A percentile compares a stretch with the other conserved stretches of the same genome.
Evolutionary conservation across 2,797 vertebrate genomes (phyloP).

Genomic region (Enteromius mattozi): DNA sequence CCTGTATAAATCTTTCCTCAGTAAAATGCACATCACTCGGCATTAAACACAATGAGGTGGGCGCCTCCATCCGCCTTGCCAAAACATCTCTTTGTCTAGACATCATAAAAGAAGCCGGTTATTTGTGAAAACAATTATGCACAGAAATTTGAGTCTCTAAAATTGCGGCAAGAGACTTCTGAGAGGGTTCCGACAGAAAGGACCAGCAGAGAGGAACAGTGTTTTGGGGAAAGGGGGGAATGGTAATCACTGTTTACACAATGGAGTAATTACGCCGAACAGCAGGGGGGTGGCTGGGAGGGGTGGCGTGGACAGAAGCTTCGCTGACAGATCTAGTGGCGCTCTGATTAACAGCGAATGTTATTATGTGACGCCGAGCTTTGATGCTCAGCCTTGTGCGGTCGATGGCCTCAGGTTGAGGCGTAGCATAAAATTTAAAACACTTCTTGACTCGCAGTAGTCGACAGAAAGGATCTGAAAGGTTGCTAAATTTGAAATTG

Average conservation of each 20-base stretch:
- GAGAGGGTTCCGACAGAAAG: slow-evolving; percentile 22
- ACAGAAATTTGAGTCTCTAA: slow-evolving; percentile 33
- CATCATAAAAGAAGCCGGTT: slow-evolving; percentile 23
- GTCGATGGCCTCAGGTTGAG: slow-evolving; percentile 35
- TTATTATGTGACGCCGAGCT: slow-evolving; percentile 7
- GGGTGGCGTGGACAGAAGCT: slow-evolving; percentile 15
- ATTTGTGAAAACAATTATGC: slow-evolving; percentile 39
- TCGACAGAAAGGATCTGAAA: neutral
- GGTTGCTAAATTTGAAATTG: neutral
- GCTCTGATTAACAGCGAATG: slow-evolving; percentile 34
- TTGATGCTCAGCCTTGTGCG: slow-evolving; percentile 23
- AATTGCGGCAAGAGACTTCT: slow-evolving; percentile 18
- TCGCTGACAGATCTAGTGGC: slow-evolving; percentile 25
- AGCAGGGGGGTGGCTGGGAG: neutral
- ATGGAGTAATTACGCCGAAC: slow-evolving; percentile 44
- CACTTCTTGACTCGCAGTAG: neutral
- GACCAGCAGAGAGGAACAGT: slow-evolving; percentile 20
- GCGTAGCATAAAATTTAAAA: slow-evolving; percentile 3
- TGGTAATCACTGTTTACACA: slow-evolving; percentile 55
- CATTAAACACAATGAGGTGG: slow-evolving; percentile 10
- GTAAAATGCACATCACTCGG: slow-evolving; percentile 27
- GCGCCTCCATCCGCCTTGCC: neutral
- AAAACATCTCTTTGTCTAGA: slow-evolving; percentile 47
- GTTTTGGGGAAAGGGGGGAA: neutral
- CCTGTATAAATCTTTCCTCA: slow-evolving; percentile 12